phyloP scores from a whole-genome alignment of 2,888 invertebrate genomes.

The Epirrita christyi region DNA sequence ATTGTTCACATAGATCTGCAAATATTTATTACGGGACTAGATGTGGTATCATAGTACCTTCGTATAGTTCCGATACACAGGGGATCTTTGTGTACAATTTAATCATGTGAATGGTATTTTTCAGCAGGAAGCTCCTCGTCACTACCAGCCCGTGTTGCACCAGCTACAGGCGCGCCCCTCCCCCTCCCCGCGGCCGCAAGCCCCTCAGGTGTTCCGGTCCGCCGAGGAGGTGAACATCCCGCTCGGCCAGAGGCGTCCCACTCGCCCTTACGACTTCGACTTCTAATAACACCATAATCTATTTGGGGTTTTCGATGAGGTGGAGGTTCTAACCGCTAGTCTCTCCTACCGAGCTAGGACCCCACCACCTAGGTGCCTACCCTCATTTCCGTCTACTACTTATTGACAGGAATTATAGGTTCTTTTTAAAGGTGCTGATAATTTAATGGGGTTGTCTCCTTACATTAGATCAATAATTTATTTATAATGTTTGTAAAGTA shows the following conservation, averaged over 20 bases:
- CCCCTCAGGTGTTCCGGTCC: constrained; percentile 91
- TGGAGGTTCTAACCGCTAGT: background rate
- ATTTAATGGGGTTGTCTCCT: constrained; percentile 32
- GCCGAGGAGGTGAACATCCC: constrained; percentile 95
- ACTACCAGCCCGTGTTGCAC: constrained; percentile 49
- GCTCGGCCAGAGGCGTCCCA: constrained; percentile 91
- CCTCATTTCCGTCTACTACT: constrained; percentile 16
- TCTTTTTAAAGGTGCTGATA: constrained; percentile 36
- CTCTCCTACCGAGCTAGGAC: background rate
- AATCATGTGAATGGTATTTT: background rate
- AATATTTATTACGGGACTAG: no score
- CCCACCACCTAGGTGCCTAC: background rate
- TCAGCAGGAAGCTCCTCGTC: constrained; percentile 59
- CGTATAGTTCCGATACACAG: no score
- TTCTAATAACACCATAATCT: constrained; percentile 56
- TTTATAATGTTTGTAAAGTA: constrained; percentile 71
- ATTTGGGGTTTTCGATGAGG: background rate
- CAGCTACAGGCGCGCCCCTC: constrained; percentile 50
- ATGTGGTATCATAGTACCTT: no score
- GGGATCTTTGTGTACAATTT: no score
- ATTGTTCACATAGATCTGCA: no score
- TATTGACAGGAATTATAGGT: constrained; percentile 25
- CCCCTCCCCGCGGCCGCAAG: constrained; percentile 61
- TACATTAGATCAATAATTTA: constrained; percentile 53
- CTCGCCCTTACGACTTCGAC: constrained; percentile 77